Evolutionary conservation across 2,113 vertebrate genomes (phyloP).

Genomic region (Hydropotes inermis): DNA sequence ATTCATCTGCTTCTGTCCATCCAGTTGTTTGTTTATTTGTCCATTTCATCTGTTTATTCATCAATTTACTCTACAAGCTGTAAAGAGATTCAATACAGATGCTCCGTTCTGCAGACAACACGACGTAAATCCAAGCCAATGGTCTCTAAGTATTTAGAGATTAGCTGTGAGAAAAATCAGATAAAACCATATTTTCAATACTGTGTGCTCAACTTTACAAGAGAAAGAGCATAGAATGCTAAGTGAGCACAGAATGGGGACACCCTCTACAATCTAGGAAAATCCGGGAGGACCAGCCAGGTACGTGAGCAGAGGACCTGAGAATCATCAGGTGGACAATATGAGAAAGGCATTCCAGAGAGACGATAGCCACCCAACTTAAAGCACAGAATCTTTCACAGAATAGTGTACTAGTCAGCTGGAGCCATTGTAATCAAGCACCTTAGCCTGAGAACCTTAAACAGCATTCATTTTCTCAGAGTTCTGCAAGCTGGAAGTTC

Average conservation of each 20-base stretch:
- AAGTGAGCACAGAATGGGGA: too few species aligned
- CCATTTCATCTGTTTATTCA: not conserved
- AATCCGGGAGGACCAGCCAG: not conserved
- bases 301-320: not conserved
- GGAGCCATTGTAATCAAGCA: not conserved
- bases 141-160: not conserved
- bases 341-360: not conserved
- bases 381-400: not conserved
- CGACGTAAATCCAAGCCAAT: not conserved
- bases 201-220: rapidly evolving
- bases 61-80: not conserved
- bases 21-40: not conserved
- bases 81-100: not conserved
- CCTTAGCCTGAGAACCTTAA: not conserved
- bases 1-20: not conserved
- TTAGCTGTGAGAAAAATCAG: not conserved
- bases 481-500: not conserved
- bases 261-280: not conserved
- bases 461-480: rapidly evolving
- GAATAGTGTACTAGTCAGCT: too few species aligned
- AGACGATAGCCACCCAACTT: rapidly evolving
- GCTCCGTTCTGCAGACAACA: not conserved
- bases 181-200: not conserved
- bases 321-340: too few species aligned
- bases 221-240: not conserved